These are phyloP conservation scores for Furcifer pardalis DNA, from an alignment of 2,797 vertebrate genomes.

Conservation along the genomic window DNA sequence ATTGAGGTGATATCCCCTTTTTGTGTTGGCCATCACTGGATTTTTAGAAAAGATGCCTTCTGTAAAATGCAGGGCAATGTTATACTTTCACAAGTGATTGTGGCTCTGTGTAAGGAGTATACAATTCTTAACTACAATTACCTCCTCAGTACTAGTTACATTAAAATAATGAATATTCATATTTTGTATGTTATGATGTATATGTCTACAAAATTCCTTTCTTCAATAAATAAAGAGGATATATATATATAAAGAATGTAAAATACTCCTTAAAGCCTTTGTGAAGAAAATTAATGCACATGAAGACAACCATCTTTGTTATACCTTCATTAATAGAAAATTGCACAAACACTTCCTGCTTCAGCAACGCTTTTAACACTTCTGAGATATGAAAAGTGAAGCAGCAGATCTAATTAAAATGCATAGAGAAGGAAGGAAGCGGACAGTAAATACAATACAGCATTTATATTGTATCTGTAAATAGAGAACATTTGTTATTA, in stretches of 20 bases:
- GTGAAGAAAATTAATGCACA: slow-evolving; percentile 1
- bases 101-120: not conserved
- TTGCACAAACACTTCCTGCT: not conserved
- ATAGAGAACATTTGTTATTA: too few relatives aligned
- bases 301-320: not conserved
- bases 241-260: slow-evolving; percentile 29
- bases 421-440: not conserved
- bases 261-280: slow-evolving; percentile 1
- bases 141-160: not conserved
- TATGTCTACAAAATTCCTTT: not conserved
- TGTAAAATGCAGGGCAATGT: not conserved
- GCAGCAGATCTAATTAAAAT: not conserved
- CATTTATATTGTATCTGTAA: too few relatives aligned
- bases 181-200: not conserved
- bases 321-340: not conserved
- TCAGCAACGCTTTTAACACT: not conserved
- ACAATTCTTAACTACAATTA: not conserved
- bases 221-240: not conserved
- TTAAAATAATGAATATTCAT: not conserved
- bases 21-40: not conserved
- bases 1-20: not conserved
- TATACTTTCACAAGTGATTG: not conserved
- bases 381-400: slow-evolving; percentile 25
- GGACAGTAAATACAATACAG: too few relatives aligned
- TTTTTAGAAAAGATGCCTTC: not conserved